These are phyloP conservation scores for Myotis lucifugus DNA, from an alignment of 2,113 vertebrate species.

Conservation along the genomic window DNA sequence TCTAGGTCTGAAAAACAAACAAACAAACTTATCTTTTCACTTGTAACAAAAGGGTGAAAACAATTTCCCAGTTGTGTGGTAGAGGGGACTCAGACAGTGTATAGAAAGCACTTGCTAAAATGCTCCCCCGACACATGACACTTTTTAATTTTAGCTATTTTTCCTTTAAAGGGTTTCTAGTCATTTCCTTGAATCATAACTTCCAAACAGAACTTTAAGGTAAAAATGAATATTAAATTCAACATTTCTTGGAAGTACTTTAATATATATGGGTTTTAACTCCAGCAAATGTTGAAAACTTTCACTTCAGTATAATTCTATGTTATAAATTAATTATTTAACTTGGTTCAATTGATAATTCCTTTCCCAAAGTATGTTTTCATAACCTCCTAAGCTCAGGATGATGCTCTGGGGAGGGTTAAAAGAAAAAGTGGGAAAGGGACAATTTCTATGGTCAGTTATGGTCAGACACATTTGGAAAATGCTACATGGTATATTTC, in stretches of 20 bases:
- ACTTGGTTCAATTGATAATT: background rate
- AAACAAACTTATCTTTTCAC: background rate
- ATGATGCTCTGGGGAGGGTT: background rate
- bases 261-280: background rate
- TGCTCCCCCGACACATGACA: background rate
- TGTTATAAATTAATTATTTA: background rate
- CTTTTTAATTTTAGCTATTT: conserved; percentile 3
- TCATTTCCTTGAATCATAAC: background rate
- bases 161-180: background rate
- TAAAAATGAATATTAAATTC: background rate
- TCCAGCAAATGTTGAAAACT: background rate
- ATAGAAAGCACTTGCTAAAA: background rate
- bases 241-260: background rate
- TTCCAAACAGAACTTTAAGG: background rate
- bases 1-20: background rate
- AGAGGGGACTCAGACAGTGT: background rate
- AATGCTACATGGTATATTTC: background rate
- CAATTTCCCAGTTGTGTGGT: background rate
- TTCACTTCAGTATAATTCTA: conserved; percentile 31
- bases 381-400: background rate
- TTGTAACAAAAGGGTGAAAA: background rate
- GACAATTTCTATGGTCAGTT: background rate
- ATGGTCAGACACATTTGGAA: background rate
- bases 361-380: background rate
- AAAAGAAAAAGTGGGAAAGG: no score